Conservation (phyloP, 2,888 invertebrate species). For the Autographa pulchrina region DNA sequence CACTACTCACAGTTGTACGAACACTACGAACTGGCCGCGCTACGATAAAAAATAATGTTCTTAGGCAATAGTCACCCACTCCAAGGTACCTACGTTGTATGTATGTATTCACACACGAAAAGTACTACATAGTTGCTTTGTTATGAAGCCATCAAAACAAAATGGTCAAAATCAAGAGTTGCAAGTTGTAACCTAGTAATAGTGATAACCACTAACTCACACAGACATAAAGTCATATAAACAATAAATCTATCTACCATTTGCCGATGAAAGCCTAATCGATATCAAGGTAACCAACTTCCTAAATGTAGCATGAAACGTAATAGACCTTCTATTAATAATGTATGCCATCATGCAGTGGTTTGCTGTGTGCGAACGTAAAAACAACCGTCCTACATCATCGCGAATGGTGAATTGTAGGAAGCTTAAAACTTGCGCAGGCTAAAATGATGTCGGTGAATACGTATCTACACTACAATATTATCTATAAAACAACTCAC, state of each 20-base stretch:
- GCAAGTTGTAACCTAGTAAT: not conserved
- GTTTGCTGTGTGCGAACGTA: slow-evolving; percentile 70
- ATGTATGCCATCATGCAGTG: slow-evolving; percentile 80
- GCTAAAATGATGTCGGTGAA: slow-evolving; percentile 40
- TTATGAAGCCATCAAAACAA: slow-evolving; percentile 8
- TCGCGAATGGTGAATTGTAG: slow-evolving; percentile 40
- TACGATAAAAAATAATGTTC: slow-evolving; percentile 56
- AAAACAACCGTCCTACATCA: slow-evolving; percentile 49
- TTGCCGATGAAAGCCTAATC: slow-evolving; percentile 68
- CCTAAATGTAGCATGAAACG: slow-evolving; percentile 74
- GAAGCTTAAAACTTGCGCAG: slow-evolving; percentile 47
- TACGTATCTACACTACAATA: slow-evolving; percentile 55
- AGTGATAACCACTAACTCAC: slow-evolving; percentile 4
- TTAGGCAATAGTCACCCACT: slow-evolving; percentile 20
- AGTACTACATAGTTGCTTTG: not conserved
- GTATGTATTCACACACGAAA: slow-evolving; percentile 22
- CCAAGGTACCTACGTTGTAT: slow-evolving; percentile 27
- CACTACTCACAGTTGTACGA: slow-evolving; percentile 63
- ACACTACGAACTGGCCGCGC: slow-evolving; percentile 56
- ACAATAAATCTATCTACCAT: slow-evolving; percentile 23
- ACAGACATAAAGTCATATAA: slow-evolving; percentile 11
- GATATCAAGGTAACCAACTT: slow-evolving; percentile 80
- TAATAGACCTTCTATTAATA: slow-evolving; percentile 78
- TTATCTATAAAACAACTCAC: slow-evolving; percentile 78
- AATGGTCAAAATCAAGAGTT: slow-evolving; percentile 12